Percentiles rank a stretch among this genome's conserved stretches.
Evolutionary conservation across 2,113 vertebrate genomes (phyloP).

Genomic region (Neopipo cinnamomea): DNA sequence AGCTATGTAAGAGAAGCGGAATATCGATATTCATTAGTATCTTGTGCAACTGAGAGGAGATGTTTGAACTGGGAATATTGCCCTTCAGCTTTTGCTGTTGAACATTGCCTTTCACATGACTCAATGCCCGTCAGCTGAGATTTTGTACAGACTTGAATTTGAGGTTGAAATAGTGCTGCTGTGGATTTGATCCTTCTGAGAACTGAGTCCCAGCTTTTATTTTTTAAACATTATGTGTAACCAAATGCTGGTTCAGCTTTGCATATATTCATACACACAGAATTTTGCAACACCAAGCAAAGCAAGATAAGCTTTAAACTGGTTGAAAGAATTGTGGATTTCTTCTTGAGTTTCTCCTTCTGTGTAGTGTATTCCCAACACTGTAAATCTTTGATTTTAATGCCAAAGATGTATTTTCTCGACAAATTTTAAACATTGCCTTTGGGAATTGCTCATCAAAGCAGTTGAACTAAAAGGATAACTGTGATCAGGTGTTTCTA

Average conservation of each 20-base stretch:
- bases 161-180: neutral
- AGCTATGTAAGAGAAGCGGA: slow-evolving; percentile 13
- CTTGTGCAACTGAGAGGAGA: neutral
- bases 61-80: slow-evolving; percentile 14
- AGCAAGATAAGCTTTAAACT: slow-evolving; percentile 19
- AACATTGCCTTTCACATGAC: neutral
- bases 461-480: neutral
- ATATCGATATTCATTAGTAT: slow-evolving; percentile 12
- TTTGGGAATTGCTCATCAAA: slow-evolving; percentile 15
- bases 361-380: neutral
- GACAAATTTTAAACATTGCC: neutral
- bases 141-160: neutral
- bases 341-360: slow-evolving; percentile 8
- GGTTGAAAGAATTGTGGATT: neutral
- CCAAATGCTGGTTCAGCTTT: slow-evolving; percentile 1
- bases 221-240: neutral
- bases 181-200: neutral
- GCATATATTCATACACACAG: neutral
- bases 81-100: slow-evolving; percentile 16
- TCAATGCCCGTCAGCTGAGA: neutral
- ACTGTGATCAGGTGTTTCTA: slow-evolving; percentile 16
- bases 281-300: neutral
- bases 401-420: slow-evolving; percentile 4
- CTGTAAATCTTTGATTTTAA: neutral
- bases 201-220: neutral